Percentiles rank a stretch among this genome's conserved stretches.
Evolutionary conservation across 1,140 invertebrate species (phyloP).

Genomic region (Chionoecetes opilio): DNA sequence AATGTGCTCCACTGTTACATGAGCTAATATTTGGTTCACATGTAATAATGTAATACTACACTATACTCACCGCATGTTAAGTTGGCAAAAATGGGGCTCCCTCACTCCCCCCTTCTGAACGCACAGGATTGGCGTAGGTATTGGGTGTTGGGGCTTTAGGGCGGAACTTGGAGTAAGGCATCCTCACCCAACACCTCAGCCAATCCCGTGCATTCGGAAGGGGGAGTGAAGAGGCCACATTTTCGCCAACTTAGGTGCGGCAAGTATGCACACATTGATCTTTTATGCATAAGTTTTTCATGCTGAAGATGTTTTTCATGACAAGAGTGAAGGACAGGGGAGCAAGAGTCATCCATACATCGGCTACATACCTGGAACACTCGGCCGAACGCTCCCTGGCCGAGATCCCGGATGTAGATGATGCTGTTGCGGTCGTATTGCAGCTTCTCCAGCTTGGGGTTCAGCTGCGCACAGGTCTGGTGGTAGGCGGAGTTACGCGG

Average conservation of each 20-base stretch:
- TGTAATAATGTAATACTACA: neutral
- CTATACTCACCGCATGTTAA: no score
- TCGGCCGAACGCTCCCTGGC: slow-evolving; percentile 97
- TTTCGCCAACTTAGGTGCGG: no score
- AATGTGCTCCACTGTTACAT: neutral
- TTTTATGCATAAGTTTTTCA: neutral
- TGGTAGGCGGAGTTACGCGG: slow-evolving; percentile 95
- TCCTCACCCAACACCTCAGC: no score
- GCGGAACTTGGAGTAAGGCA: no score
- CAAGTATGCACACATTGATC: no score
- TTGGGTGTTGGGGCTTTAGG: no score
- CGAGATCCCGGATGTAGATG: slow-evolving; percentile 96
- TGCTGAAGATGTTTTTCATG: neutral
- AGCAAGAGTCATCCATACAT: neutral
- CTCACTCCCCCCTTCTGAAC: no score
- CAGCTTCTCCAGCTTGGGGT: slow-evolving; percentile 96
- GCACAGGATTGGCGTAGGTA: no score
- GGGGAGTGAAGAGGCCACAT: no score
- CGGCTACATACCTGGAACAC: slow-evolving; percentile 92
- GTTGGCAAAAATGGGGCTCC: no score
- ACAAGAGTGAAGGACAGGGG: neutral
- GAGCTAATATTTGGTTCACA: neutral
- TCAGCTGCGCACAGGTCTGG: slow-evolving; percentile 90
- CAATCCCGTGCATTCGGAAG: no score
- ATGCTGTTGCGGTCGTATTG: slow-evolving; percentile 98